Percentiles rank a stretch among this genome's conserved stretches.
Evolutionary conservation across 2,113 vertebrate species (phyloP).

Genomic region (Malurus melanocephalus): DNA sequence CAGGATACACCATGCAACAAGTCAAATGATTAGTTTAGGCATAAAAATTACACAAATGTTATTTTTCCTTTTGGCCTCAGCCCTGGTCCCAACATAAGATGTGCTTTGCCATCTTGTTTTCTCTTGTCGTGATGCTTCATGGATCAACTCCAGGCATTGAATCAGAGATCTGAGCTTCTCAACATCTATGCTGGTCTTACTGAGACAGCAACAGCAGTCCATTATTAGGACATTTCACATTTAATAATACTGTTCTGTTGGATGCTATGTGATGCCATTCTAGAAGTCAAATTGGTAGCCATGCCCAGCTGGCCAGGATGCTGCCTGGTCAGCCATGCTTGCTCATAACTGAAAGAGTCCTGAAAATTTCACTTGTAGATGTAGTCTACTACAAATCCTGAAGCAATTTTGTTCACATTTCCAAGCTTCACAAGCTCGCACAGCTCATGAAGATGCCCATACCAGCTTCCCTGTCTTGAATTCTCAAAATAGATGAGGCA

Average conservation of each 20-base stretch:
- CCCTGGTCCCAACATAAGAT: not conserved
- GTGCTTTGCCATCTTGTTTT: not conserved
- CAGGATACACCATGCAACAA: not conserved
- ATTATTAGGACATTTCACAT: not conserved
- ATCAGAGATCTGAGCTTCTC: not conserved
- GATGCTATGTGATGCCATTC: not conserved
- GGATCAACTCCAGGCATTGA: not conserved
- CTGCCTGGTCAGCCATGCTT: not conserved
- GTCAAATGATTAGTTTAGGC: not conserved
- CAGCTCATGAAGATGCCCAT: not conserved
- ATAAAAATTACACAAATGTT: not conserved
- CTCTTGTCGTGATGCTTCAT: not conserved
- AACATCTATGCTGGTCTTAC: not conserved
- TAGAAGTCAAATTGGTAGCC: not conserved
- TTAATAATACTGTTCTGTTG: not conserved
- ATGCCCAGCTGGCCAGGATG: not conserved
- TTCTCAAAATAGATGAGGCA: conserved; percentile 27
- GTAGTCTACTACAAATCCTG: not conserved
- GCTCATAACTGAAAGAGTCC: not conserved
- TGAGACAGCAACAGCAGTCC: not conserved
- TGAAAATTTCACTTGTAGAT: not conserved
- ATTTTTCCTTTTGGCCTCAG: not conserved
- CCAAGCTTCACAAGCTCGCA: not conserved
- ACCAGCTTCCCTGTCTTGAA: not conserved
- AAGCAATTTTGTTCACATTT: not conserved